These are phyloP conservation scores for Lophotriccus pileatus DNA, from an alignment of 2,797 vertebrate genomes.

Conservation along the genomic window DNA sequence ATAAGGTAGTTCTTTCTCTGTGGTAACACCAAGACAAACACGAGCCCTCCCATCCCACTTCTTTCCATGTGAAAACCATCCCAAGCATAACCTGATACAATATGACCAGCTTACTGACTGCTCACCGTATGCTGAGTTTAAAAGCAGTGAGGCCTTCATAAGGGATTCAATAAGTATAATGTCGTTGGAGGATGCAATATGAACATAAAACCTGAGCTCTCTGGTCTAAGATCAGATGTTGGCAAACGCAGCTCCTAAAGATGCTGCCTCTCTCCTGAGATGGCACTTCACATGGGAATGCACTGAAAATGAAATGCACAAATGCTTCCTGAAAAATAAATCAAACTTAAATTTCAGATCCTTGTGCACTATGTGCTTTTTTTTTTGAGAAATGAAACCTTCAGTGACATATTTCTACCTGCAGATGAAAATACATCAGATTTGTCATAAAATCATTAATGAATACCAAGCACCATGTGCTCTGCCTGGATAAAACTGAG, in stretches of 20 bases:
- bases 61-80: not conserved
- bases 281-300: not conserved
- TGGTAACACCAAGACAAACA: no score
- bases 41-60: not conserved
- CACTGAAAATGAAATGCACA: not conserved
- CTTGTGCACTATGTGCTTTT: not conserved
- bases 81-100: not conserved
- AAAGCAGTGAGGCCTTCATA: not conserved
- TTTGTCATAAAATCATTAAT: constrained; percentile 32
- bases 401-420: not conserved
- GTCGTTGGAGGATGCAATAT: not conserved
- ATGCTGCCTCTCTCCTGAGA: not conserved
- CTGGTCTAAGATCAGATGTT: not conserved
- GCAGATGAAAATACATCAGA: not conserved
- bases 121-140: not conserved
- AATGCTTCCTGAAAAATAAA: not conserved
- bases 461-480: not conserved
- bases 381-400: not conserved
- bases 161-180: not conserved
- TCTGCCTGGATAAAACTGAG: constrained; percentile 9
- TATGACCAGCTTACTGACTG: not conserved
- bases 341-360: not conserved
- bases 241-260: not conserved
- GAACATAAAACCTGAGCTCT: not conserved
- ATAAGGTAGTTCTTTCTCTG: not conserved